A percentile compares a stretch with the other conserved stretches of the same genome.
These are phyloP conservation scores for Trissolcus brochymenae DNA, from an alignment of 2,888 invertebrate species.

Conservation along the genomic window DNA sequence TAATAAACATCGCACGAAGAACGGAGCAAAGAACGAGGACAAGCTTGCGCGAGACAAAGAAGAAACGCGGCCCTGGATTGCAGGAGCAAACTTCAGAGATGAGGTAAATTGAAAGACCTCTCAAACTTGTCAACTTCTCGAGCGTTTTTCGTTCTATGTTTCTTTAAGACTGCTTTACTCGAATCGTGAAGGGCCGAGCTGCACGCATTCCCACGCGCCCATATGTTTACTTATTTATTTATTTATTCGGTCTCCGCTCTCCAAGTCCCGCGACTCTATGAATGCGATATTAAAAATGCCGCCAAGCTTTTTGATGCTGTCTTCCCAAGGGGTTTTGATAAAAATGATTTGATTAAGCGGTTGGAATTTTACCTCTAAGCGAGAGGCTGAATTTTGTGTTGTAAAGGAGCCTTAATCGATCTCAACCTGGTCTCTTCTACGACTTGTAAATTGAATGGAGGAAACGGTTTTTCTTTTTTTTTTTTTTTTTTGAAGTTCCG, in stretches of 20 bases:
- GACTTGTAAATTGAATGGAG: constrained; percentile 18
- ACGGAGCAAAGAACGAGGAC: constrained; percentile 11
- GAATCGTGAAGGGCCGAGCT: constrained; percentile 20
- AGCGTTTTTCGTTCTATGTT: constrained; percentile 42
- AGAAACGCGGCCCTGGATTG: constrained; percentile 20
- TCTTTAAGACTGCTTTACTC: constrained; percentile 42
- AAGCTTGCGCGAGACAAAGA: constrained; percentile 29
- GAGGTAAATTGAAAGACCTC: constrained; percentile 75
- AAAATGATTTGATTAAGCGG: constrained; percentile 34
- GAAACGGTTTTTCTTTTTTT: constrained; percentile 26
- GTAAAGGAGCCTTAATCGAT: constrained; percentile 28
- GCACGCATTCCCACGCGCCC: constrained; percentile 26
- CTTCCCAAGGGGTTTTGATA: constrained; percentile 10
- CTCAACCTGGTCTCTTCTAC: background rate
- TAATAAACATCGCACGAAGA: constrained; percentile 65
- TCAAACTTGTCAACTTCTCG: constrained; percentile 72
- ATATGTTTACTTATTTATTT: constrained; percentile 48
- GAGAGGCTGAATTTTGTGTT: constrained; percentile 17
- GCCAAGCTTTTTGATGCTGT: constrained; percentile 26
- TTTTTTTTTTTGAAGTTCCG: constrained; percentile 26
- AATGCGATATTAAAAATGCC: constrained; percentile 46
- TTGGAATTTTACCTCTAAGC: constrained; percentile 21
- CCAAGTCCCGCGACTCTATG: constrained; percentile 43
- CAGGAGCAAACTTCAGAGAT: constrained; percentile 66
- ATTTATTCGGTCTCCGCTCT: constrained; percentile 35